Evolutionary conservation across 2,113 vertebrate species (phyloP), one percentile per base, ranked within the genome.

Genomic region (Oncorhynchus mykiss): DNA sequence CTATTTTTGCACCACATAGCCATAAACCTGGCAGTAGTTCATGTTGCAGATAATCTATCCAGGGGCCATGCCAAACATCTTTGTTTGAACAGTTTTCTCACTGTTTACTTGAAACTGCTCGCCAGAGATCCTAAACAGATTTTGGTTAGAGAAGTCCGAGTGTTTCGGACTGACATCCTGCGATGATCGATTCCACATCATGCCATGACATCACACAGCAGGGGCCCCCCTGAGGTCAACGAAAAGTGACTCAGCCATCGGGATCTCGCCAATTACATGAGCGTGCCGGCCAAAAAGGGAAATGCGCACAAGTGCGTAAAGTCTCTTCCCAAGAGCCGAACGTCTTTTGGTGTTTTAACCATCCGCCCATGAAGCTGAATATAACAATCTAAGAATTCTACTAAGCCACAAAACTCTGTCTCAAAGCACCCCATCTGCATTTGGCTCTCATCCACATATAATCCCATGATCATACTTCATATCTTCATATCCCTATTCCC

Each of bases 51-150:
- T 75, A 70, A 85, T 87, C 74, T 83, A 68, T 76, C 45, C 29
- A 39, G 49, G 27, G 78, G 66, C 76, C 74, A 70, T 62, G 85
- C 81, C 80, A 88, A 88, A 83, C 79, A 82, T 85, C 75, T 81
- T 84, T 90, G 83, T 88, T 88, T 87, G 84, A 84, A 80, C 77
- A 75, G 69, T 78, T 62, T 78, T 76, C 81, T 84, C 73, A 75
- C 51, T 88, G 83, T 93, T 93, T 89, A 88, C 80, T 75, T 86
- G 83, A 85, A 85, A 79, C 73, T 82, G 80, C 68, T 75, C 73
- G 66, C 80, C 24, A n/a, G 75, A 85, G 84, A 90, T 85, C 69
- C 78, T 88, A 71, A 83, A 84, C 79, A 91, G 86, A 86, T 86
- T 91, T 86, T 83, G 49, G 83, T 81, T 69, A 67, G 74, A 86